A percentile compares a stretch with the other conserved stretches of the same genome.
phyloP scores from a whole-genome alignment of 2,797 vertebrate species.

The Peromyscus melanophrys region DNA sequence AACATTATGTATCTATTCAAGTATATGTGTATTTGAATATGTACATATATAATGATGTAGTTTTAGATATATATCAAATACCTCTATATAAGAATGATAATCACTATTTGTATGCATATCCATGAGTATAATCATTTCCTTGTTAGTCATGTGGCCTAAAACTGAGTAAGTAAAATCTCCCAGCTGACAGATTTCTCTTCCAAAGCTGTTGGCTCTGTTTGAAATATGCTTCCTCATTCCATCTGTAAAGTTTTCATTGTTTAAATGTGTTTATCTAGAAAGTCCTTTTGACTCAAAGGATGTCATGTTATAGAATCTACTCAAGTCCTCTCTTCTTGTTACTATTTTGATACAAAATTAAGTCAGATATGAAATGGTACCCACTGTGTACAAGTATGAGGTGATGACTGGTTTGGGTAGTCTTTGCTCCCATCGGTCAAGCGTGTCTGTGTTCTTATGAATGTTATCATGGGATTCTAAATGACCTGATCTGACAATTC shows the following conservation, averaged over 20 bases:
- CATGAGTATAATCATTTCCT: neutral
- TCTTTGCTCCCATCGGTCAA: neutral
- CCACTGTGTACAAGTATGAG: neutral
- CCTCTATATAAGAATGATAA: neutral
- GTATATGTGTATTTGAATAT: neutral
- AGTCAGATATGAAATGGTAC: neutral
- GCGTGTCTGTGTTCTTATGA: neutral
- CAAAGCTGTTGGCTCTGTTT: neutral
- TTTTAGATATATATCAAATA: neutral
- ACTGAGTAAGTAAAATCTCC: neutral
- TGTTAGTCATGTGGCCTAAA: neutral
- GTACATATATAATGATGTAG: neutral
- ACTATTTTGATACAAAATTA: neutral
- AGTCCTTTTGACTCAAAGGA: neutral
- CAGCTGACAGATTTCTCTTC: constrained; percentile 10
- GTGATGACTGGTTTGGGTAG: neutral
- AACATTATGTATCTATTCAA: neutral
- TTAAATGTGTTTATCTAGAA: neutral
- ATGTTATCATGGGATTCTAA: neutral
- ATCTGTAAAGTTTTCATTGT: neutral
- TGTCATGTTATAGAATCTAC: neutral
- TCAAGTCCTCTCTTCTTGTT: neutral
- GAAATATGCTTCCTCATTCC: neutral
- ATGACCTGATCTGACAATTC: neutral
- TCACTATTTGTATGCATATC: neutral